phyloP scores from a whole-genome alignment of 2,113 vertebrate species.

The Cynopterus brachyotis region DNA sequence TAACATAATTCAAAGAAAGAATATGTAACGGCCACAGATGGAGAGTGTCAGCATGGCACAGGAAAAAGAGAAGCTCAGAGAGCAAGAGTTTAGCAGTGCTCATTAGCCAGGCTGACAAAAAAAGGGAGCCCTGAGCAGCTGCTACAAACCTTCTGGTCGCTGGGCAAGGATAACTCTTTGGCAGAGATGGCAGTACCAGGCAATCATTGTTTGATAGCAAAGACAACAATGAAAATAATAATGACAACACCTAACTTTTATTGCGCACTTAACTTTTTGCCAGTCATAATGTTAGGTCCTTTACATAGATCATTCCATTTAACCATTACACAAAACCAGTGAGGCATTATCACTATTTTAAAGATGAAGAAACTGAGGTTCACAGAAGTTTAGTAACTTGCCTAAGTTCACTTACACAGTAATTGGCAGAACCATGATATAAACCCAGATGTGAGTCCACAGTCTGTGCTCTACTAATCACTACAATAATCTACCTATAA shows the following conservation, averaged over 20 bases:
- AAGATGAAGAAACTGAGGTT: background rate
- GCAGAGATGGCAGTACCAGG: background rate
- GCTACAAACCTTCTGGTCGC: background rate
- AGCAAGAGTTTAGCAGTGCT: background rate
- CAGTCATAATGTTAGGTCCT: background rate
- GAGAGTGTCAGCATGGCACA: background rate
- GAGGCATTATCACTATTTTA: background rate
- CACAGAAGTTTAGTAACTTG: background rate
- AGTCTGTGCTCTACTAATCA: background rate
- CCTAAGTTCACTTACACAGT: background rate
- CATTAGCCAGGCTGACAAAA: background rate
- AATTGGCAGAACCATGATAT: background rate
- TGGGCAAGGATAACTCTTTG: background rate
- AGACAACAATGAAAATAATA: background rate
- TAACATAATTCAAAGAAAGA: background rate
- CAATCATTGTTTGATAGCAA: background rate
- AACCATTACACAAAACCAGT: background rate
- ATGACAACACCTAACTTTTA: background rate
- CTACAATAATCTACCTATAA: background rate
- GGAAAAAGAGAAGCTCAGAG: background rate
- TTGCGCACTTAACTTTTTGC: background rate
- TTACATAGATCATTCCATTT: background rate
- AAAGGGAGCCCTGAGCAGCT: conserved; percentile 23
- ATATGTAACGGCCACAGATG: background rate
- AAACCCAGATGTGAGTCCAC: background rate